phyloP scores from a whole-genome alignment of 1,140 invertebrate species.

The Paralvinella palmiformis region DNA sequence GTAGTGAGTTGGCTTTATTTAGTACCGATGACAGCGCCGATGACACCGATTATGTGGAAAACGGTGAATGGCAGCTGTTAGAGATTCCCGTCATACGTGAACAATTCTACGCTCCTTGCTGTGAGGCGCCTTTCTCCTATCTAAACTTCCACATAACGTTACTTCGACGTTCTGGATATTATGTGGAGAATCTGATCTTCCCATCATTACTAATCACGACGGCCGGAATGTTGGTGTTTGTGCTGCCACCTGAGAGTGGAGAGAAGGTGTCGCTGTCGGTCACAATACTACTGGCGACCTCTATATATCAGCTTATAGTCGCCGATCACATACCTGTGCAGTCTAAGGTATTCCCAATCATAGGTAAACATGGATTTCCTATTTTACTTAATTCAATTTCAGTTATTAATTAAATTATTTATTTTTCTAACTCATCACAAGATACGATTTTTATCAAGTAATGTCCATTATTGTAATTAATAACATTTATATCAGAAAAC shows the following conservation, averaged over 20 bases:
- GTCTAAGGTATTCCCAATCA: constrained; percentile 69
- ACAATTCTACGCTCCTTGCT: neutral
- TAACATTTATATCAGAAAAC: too few species aligned
- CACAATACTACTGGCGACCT: constrained; percentile 56
- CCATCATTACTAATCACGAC: constrained; percentile 8
- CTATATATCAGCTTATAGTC: constrained; percentile 62
- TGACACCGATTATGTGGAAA: neutral
- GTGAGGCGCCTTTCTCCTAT: neutral
- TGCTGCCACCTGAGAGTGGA: constrained; percentile 95
- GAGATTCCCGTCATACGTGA: neutral
- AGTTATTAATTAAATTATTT: too few species aligned
- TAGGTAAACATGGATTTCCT: too few species aligned
- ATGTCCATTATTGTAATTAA: too few species aligned
- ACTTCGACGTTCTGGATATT: neutral
- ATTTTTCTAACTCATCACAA: too few species aligned
- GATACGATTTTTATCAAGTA: too few species aligned
- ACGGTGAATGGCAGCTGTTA: neutral
- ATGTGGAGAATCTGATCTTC: constrained; percentile 5
- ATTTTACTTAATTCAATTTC: too few species aligned
- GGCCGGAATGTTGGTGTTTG: constrained; percentile 58
- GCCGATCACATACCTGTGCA: constrained; percentile 91
- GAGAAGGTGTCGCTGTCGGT: constrained; percentile 98
- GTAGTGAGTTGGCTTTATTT: neutral
- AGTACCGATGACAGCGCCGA: neutral
- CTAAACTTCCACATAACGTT: neutral